Evolutionary conservation across 2,888 invertebrate species (phyloP), one percentile per base, ranked within the genome.

Genomic region (Noctua janthina): DNA sequence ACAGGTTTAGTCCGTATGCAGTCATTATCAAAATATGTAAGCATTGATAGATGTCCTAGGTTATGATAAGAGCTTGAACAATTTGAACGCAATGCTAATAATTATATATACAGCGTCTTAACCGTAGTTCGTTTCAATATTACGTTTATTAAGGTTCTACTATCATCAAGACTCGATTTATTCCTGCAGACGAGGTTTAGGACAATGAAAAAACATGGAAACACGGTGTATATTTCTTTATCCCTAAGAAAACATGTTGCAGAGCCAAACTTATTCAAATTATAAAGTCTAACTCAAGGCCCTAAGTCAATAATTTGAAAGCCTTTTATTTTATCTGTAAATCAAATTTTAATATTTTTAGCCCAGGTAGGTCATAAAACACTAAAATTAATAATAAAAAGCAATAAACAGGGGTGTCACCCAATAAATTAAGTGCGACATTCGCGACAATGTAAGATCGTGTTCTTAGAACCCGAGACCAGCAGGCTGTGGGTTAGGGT

Each of bases 361-460:
- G 23, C 73, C 46, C 79, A 86, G 87, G 85, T 80, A 76, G 17
- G 85, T 84, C 84, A 87, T 90, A 90, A 90, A 90, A 86, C 89
- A 90, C 78, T 80, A 90, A 89, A 89, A 90, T 90, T 87, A 87
- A 88, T 89, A 90, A 89, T 87, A 84, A 88, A 88, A 84, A 66
- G 88, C 79, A 81, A 89, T 90, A 88, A 88, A 88, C 79, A 85
- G 78, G 75, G 85, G 91, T 92, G 93, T 94, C 94, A 93, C 91
- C 54, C 79, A 89, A 92, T 94, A 95, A 94, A 94, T 94, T 92
- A 92, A 86, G 76, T 71, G 89, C 84, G 88, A 90, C 89, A 90
- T 85, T 82, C 83, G 92, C 92, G 93, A 95, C 94, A 95, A 92
- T 93, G 94, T 95, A 91, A 91, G 91, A 87, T 81, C 84, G 84